Evolutionary conservation across 1,140 invertebrate species (phyloP), one percentile per base, ranked within the genome.

Genomic region (Coenobita brevimanus): DNA sequence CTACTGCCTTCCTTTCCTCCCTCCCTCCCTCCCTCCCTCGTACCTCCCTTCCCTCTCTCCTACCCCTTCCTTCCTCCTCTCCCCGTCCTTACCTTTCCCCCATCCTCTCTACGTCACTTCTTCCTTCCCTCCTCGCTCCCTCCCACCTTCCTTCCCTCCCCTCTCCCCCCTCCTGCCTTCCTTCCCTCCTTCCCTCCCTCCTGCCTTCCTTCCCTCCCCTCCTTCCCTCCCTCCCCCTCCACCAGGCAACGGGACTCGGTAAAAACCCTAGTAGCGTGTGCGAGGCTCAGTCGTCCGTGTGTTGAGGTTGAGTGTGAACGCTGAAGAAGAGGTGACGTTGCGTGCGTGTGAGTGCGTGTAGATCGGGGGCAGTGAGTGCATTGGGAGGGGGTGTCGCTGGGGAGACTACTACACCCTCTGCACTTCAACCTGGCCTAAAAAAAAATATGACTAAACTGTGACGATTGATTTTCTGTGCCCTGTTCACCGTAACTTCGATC

Each of bases 241-340:
- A 41, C 50, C 73, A 69, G 57, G 38, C 46, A 86, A 86, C 84
- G 84, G 84, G 84, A 86, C 84, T 86, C 79, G 71, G 84, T 86
- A 86, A 86, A 86, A 86, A 86, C 84, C 79, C 54, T 46, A 83
- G 6, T 50, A 46, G 38, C 73, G 60, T 83, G 81, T 83, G 60
- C 38, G 57, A 21, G 78, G 24, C 1, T 36, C 78, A 81, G 78
- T 81, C 78, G 78, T 27, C n/a, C 8, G 78, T 81, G 57, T 36
- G 60, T 50, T n/a, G 78, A 62, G 78, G 57, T 15, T 33, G 78
- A 81, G 57, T 17, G 38, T 57, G 78, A 62, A 79, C 76, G 76
- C 76, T 43, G 33, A 10, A 36, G 30, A 36, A 10, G 21, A 64
- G 27, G 81, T 82, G 36, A 27, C 27, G 60, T 27, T 46, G 50